Conservation (phyloP, 2,797 vertebrate species). For the Merluccius polli region DNA sequence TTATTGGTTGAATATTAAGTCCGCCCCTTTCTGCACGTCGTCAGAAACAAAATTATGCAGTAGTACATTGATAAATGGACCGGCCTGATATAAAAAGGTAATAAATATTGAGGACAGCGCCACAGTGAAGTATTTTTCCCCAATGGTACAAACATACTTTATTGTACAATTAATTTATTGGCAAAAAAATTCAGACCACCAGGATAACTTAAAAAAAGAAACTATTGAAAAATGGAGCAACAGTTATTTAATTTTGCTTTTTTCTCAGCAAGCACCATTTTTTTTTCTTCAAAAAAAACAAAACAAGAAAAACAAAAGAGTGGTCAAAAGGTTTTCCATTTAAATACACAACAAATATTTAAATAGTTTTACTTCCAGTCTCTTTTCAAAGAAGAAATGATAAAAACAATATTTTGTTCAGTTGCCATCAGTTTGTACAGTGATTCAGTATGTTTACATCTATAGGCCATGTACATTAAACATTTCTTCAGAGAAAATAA, state of each 20-base stretch:
- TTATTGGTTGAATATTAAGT: not conserved
- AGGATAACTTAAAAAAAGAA: slow-evolving; percentile 74
- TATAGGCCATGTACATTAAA: slow-evolving; percentile 75
- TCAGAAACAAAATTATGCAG: not conserved
- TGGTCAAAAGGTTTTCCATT: slow-evolving; percentile 76
- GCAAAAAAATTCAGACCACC: slow-evolving; percentile 73
- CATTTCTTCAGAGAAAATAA: slow-evolving; percentile 62
- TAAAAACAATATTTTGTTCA: slow-evolving; percentile 71
- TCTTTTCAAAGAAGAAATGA: slow-evolving; percentile 61
- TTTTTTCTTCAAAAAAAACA: slow-evolving; percentile 11
- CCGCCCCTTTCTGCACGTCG: not conserved
- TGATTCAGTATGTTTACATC: slow-evolving; percentile 78
- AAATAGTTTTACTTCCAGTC: slow-evolving; percentile 77
- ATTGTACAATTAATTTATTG: slow-evolving; percentile 86
- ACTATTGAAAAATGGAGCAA: slow-evolving; percentile 73
- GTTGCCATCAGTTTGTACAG: slow-evolving; percentile 79
- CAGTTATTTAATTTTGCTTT: slow-evolving; percentile 69
- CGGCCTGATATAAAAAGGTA: not conserved
- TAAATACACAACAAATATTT: slow-evolving; percentile 76
- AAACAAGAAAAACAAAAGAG: slow-evolving; percentile 72
- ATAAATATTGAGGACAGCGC: not conserved
- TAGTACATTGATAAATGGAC: not conserved
- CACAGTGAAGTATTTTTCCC: slow-evolving; percentile 51
- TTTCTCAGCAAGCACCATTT: slow-evolving; percentile 75
- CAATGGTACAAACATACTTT: slow-evolving; percentile 85